Conservation (phyloP, 1,140 invertebrate species). For the Saccostrea echinata region DNA sequence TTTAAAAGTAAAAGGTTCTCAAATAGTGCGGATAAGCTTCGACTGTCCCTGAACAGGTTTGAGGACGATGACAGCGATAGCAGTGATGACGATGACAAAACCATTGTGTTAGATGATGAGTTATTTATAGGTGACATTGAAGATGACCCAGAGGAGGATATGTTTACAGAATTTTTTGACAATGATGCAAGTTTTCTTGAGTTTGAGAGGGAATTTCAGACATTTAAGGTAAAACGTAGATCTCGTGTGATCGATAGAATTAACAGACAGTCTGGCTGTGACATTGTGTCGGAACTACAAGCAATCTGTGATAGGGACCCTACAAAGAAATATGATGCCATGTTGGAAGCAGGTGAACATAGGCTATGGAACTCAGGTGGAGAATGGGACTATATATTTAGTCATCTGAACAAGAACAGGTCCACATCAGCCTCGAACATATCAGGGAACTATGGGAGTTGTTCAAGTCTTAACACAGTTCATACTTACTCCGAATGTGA, state of each 20-base stretch:
- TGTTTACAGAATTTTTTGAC: conserved; percentile 75
- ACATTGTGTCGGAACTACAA: conserved; percentile 74
- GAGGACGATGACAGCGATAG: conserved; percentile 55
- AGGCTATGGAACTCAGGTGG: conserved; percentile 70
- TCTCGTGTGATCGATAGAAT: conserved; percentile 67
- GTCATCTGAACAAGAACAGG: conserved; percentile 70
- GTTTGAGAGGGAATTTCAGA: conserved; percentile 75
- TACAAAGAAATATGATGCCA: conserved; percentile 51
- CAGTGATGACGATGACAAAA: conserved; percentile 46
- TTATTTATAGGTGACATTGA: conserved; percentile 49
- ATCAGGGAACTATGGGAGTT: conserved; percentile 44
- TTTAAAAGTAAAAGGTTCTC: conserved; percentile 72
- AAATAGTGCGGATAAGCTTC: conserved; percentile 62
- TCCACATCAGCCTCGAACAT: conserved; percentile 51
- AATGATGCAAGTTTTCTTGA: conserved; percentile 76
- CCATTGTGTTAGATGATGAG: conserved; percentile 51
- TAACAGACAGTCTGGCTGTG: conserved; percentile 70
- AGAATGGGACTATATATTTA: conserved; percentile 74
- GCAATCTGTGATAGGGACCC: conserved; percentile 73
- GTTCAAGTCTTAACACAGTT: conserved; percentile 37
- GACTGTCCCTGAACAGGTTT: conserved; percentile 57
- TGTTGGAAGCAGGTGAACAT: conserved; percentile 30
- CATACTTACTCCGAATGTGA: conserved; percentile 39
- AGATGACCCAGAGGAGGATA: conserved; percentile 63
- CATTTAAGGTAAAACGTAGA: conserved; percentile 67